phyloP scores from a whole-genome alignment of 2,888 invertebrate species.

The Operophtera brumata region DNA sequence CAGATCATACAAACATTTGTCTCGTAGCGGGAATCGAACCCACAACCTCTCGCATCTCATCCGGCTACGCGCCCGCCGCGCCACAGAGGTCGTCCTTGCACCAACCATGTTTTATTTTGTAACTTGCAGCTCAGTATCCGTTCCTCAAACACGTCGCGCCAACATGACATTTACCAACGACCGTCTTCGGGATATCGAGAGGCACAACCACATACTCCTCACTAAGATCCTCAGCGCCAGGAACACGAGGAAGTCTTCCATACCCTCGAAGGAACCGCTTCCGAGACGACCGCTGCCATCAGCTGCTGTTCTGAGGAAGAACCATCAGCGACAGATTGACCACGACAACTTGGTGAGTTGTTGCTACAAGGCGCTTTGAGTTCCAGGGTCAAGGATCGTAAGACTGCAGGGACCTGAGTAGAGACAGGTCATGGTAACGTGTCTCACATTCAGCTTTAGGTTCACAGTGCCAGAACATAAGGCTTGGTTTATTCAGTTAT shows the following conservation, averaged over 20 bases:
- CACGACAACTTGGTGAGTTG: constrained; percentile 77
- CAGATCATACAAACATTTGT: no score
- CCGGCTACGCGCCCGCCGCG: no score
- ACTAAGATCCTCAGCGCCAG: constrained; percentile 78
- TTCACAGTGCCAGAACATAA: no score
- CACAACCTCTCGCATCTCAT: no score
- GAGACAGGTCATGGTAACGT: no score
- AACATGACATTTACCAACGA: constrained; percentile 82
- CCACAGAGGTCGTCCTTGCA: no score
- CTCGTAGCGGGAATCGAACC: no score
- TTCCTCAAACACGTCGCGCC: constrained; percentile 54
- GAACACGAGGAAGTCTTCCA: constrained; percentile 59
- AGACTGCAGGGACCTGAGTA: background rate
- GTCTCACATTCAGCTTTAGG: no score
- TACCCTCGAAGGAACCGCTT: constrained; percentile 50
- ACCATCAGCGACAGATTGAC: constrained; percentile 79
- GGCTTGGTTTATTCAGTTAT: no score
- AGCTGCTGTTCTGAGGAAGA: constrained; percentile 76
- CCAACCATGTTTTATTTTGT: no score
- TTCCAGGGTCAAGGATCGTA: background rate
- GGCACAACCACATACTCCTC: constrained; percentile 81
- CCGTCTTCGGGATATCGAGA: constrained; percentile 81
- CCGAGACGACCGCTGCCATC: constrained; percentile 52
- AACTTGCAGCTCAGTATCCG: constrained; percentile 56
- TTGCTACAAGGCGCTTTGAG: background rate